A percentile compares a stretch with the other conserved stretches of the same genome.
phyloP scores from a whole-genome alignment of 2,113 vertebrate genomes.

The Bufo gargarizans region DNA sequence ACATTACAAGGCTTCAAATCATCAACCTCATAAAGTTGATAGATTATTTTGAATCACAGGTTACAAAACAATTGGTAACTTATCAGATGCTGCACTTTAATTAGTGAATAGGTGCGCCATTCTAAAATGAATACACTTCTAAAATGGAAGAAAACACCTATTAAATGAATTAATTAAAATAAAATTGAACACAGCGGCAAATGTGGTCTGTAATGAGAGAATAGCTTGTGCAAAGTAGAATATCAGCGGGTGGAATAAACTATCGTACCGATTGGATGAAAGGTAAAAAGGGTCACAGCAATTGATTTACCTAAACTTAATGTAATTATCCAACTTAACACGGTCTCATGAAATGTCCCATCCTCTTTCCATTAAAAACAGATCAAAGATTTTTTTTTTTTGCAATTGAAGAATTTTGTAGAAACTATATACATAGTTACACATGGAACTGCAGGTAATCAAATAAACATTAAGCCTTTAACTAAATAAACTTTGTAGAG shows the following conservation, averaged over 20 bases:
- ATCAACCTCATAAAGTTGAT: not conserved
- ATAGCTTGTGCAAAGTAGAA: conserved; percentile 24
- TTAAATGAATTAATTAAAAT: conserved; percentile 52
- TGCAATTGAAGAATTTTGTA: conserved; percentile 27
- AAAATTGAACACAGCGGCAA: conserved; percentile 51
- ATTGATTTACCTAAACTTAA: conserved; percentile 49
- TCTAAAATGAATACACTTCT: conserved; percentile 23
- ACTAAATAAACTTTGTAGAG: conserved; percentile 4
- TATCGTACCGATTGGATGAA: conserved; percentile 28
- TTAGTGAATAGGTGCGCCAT: conserved; percentile 5
- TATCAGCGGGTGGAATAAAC: conserved; percentile 33
- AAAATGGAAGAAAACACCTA: conserved; percentile 8
- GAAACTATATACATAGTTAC: conserved; percentile 1
- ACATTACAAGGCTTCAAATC: too few species aligned
- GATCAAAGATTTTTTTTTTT: conserved; percentile 17
- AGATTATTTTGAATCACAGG: not conserved
- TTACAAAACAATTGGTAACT: conserved; percentile 24
- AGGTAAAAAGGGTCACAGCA: conserved; percentile 24
- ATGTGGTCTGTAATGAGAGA: conserved; percentile 34
- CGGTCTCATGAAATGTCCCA: conserved; percentile 26
- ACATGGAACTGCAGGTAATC: not conserved
- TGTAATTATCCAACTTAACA: conserved; percentile 43
- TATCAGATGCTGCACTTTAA: conserved; percentile 25
- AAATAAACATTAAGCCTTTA: conserved; percentile 38
- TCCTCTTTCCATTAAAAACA: conserved; percentile 39